Evolutionary conservation across 2,888 invertebrate species (phyloP).

Genomic region (Griposia aprilina): DNA sequence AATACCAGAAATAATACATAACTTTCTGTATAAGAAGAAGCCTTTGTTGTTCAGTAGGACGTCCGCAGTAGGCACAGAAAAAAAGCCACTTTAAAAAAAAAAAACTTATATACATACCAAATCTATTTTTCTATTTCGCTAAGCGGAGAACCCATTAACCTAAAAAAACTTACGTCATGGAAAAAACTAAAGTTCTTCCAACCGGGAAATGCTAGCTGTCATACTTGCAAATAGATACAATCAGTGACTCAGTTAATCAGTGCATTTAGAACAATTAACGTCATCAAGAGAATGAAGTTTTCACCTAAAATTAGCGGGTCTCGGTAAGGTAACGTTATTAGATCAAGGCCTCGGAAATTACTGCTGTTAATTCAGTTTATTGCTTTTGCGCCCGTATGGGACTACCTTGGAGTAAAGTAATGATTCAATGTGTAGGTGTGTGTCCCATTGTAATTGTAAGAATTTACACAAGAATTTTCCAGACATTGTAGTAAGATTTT

Average conservation of each 20-base stretch:
- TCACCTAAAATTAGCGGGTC: slow-evolving; percentile 45
- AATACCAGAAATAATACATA: too few species aligned
- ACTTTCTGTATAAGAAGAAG: too few species aligned
- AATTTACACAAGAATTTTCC: background rate
- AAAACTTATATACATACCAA: too few species aligned
- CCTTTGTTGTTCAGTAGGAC: too few species aligned
- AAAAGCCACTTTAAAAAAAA: too few species aligned
- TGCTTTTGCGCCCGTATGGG: slow-evolving; percentile 8
- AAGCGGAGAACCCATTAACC: background rate
- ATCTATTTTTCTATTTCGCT: background rate
- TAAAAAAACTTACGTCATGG: background rate
- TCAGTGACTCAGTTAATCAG: slow-evolving; percentile 18
- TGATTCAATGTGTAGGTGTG: slow-evolving; percentile 16
- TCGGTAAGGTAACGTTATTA: slow-evolving; percentile 13
- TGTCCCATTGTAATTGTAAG: background rate
- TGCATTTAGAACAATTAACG: slow-evolving; percentile 40
- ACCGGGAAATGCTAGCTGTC: background rate
- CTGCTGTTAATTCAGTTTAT: slow-evolving; percentile 38
- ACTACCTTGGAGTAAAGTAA: slow-evolving; percentile 5
- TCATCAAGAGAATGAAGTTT: slow-evolving; percentile 37
- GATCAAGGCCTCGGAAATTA: slow-evolving; percentile 46
- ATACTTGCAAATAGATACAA: background rate
- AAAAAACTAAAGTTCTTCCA: background rate
- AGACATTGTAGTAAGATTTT: background rate
- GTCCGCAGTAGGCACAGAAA: too few species aligned